Percentiles rank a stretch among this genome's conserved stretches.
phyloP scores from a whole-genome alignment of 37 sponge, comb jelly and placozoan species.

The Eunapius fragilis region DNA sequence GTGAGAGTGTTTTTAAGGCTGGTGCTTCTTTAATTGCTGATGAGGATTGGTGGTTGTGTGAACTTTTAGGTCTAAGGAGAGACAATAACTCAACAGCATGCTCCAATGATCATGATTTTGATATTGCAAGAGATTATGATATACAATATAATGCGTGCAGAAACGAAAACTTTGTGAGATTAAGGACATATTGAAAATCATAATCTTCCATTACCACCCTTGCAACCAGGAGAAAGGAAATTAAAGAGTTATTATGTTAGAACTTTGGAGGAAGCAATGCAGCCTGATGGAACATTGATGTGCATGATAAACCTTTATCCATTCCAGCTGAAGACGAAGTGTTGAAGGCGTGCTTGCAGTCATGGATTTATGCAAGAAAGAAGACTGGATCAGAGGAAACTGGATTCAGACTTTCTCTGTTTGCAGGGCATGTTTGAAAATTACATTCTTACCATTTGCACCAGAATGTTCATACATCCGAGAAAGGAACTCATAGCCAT shows the following conservation, averaged over 20 bases:
- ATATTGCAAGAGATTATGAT: neutral
- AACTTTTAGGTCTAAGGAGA: neutral
- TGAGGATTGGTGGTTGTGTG: neutral
- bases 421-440: neutral
- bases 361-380: neutral
- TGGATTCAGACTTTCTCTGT: neutral
- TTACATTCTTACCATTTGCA: neutral
- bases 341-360: neutral
- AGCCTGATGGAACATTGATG: too few species aligned
- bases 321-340: neutral
- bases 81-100: neutral
- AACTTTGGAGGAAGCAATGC: too few species aligned
- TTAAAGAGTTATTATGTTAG: too few species aligned
- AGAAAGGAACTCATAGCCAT: too few species aligned
- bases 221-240: too few species aligned
- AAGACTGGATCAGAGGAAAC: neutral
- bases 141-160: neutral
- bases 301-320: too few species aligned
- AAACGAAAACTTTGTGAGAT: neutral
- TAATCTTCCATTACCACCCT: neutral
- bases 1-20: neutral
- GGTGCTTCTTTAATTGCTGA: neutral
- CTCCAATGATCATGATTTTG: neutral
- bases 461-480: too few species aligned
- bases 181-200: neutral